These are phyloP conservation scores for Gonioctena quinquepunctata DNA, from an alignment of 1,140 invertebrate species.

Conservation along the genomic window DNA sequence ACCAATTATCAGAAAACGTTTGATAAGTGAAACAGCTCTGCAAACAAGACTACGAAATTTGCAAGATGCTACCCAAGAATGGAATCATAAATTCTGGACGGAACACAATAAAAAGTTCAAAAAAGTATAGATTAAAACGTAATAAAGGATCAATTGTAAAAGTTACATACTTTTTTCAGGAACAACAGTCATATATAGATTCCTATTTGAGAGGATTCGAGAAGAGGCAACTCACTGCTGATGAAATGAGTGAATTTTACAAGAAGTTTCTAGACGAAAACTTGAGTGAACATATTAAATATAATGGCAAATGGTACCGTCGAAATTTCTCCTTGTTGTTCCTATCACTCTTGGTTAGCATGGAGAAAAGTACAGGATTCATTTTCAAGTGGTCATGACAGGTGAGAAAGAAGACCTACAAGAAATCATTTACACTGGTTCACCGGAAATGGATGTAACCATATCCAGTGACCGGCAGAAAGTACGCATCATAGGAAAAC, in stretches of 20 bases:
- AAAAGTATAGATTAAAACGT: constrained; percentile 53
- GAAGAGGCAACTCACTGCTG: constrained; percentile 65
- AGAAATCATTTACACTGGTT: too few species aligned
- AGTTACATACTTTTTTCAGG: constrained; percentile 55
- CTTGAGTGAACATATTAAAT: constrained; percentile 70
- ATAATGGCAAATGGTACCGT: constrained; percentile 77
- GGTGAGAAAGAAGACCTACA: too few species aligned
- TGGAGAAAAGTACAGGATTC: constrained; percentile 30
- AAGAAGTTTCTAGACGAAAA: constrained; percentile 80
- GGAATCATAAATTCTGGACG: constrained; percentile 83
- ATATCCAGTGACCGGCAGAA: too few species aligned
- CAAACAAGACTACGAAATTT: constrained; percentile 68
- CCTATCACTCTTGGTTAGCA: constrained; percentile 62
- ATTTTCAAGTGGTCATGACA: not conserved
- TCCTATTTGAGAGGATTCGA: constrained; percentile 53
- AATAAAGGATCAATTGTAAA: not conserved
- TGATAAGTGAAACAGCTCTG: constrained; percentile 65
- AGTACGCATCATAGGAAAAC: too few species aligned
- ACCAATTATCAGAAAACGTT: constrained; percentile 67
- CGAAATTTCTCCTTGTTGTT: constrained; percentile 68
- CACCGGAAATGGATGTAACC: too few species aligned
- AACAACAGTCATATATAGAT: constrained; percentile 67
- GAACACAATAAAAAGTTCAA: constrained; percentile 74
- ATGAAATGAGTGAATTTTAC: constrained; percentile 86
- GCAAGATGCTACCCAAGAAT: constrained; percentile 71